Conservation (phyloP, 2,797 vertebrate species). For the Pygocentrus nattereri region DNA sequence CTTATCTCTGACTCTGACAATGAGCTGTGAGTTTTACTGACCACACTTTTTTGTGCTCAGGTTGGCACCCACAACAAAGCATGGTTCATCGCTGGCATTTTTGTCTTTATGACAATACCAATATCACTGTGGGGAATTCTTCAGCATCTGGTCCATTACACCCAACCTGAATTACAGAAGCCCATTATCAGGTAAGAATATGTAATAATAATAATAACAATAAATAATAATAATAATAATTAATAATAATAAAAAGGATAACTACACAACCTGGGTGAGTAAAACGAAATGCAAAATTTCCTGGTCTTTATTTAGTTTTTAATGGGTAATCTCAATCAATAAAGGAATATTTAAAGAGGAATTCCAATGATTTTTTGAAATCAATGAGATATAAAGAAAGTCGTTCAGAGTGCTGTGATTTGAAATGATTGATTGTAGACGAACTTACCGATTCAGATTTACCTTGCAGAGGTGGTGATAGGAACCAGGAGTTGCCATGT, state of each 20-base stretch:
- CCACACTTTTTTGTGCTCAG: slow-evolving; percentile 69
- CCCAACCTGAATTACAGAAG: slow-evolving; percentile 97
- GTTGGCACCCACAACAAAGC: slow-evolving; percentile 93
- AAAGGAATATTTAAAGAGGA: no score
- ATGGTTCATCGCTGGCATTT: slow-evolving; percentile 98
- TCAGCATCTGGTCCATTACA: slow-evolving; percentile 97
- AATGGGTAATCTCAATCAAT: no score
- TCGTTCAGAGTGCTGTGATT: no score
- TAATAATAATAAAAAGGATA: neutral
- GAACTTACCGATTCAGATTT: no score
- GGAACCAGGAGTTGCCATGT: no score
- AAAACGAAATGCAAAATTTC: no score
- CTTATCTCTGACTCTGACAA: neutral
- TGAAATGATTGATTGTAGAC: no score
- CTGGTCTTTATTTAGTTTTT: no score
- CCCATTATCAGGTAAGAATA: slow-evolving; percentile 93
- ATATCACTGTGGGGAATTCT: slow-evolving; percentile 97
- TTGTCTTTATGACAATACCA: slow-evolving; percentile 96
- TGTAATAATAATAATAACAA: neutral
- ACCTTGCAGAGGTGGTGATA: no score
- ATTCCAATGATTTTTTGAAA: no score
- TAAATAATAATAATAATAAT: neutral
- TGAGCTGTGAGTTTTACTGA: neutral
- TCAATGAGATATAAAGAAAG: no score
- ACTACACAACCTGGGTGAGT: no score